Conservation (phyloP, 2,797 vertebrate species). For the Epinephelus malabaricus region DNA sequence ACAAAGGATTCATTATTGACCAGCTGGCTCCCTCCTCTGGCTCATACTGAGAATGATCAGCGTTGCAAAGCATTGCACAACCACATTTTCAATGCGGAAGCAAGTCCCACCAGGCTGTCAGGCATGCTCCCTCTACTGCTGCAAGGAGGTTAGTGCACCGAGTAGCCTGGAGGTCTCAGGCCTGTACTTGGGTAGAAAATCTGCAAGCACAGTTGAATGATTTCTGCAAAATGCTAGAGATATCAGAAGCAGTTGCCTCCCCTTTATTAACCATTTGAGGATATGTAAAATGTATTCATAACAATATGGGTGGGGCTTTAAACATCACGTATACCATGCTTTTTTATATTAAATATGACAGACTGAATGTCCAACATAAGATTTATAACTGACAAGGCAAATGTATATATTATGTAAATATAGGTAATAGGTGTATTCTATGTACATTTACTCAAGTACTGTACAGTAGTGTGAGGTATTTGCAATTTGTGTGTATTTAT, state of each 20-base stretch:
- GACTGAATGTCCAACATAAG: neutral
- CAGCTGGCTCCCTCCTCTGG: conserved; percentile 83
- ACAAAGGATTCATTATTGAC: conserved; percentile 75
- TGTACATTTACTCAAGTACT: neutral
- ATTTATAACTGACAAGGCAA: neutral
- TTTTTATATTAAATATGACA: neutral
- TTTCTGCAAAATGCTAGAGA: too few relatives aligned
- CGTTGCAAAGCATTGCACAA: conserved; percentile 68
- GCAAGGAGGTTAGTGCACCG: conserved; percentile 28
- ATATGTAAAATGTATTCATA: neutral
- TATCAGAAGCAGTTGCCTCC: neutral
- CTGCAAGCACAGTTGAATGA: neutral
- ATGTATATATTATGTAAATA: neutral
- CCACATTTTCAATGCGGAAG: conserved; percentile 66
- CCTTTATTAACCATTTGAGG: neutral
- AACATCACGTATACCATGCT: neutral
- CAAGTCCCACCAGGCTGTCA: conserved; percentile 13
- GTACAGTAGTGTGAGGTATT: neutral
- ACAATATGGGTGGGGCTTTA: neutral
- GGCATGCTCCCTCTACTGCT: conserved; percentile 71
- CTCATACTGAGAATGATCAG: conserved; percentile 53
- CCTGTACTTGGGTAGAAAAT: neutral
- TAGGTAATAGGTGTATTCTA: neutral
- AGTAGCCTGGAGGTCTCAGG: neutral
- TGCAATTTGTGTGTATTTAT: neutral